Evolutionary conservation across 2,797 vertebrate species (phyloP).

Genomic region (Spondyliosoma cantharus): DNA sequence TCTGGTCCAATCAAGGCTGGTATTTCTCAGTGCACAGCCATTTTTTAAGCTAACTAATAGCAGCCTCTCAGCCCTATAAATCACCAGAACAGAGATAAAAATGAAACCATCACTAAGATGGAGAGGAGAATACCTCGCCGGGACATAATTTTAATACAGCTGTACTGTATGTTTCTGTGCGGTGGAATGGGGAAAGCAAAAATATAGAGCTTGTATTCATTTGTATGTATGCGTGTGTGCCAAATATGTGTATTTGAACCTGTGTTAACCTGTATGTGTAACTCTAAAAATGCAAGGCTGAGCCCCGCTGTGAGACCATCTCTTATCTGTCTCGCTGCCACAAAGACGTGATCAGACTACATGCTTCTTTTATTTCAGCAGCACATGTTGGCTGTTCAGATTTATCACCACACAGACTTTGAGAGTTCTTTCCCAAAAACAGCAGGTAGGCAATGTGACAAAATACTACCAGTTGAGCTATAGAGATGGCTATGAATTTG

Average conservation of each 20-base stretch:
- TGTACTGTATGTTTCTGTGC: constrained; percentile 48
- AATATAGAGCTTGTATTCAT: constrained; percentile 7
- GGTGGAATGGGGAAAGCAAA: not conserved
- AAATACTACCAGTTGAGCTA: constrained; percentile 44
- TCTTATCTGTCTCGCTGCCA: constrained; percentile 61
- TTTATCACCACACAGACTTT: constrained; percentile 33
- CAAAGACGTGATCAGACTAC: constrained; percentile 52
- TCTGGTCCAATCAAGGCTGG: constrained; percentile 75
- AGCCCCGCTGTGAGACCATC: constrained; percentile 37
- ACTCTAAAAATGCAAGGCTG: constrained; percentile 30
- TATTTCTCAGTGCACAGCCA: constrained; percentile 73
- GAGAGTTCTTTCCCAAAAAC: constrained; percentile 41
- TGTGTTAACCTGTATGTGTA: not conserved
- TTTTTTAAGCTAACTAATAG: constrained; percentile 83
- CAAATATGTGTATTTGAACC: constrained; percentile 3
- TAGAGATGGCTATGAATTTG: constrained; percentile 29
- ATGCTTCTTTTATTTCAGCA: constrained; percentile 60
- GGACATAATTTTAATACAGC: constrained; percentile 72
- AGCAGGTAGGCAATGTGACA: constrained; percentile 42
- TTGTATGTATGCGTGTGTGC: constrained; percentile 16
- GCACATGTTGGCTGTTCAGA: constrained; percentile 52
- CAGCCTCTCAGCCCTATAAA: constrained; percentile 77
- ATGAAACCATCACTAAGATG: constrained; percentile 80
- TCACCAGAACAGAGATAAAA: constrained; percentile 80
- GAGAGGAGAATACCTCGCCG: constrained; percentile 61